phyloP scores from a whole-genome alignment of 2,888 invertebrate species.

The Tetropium fuscum region DNA sequence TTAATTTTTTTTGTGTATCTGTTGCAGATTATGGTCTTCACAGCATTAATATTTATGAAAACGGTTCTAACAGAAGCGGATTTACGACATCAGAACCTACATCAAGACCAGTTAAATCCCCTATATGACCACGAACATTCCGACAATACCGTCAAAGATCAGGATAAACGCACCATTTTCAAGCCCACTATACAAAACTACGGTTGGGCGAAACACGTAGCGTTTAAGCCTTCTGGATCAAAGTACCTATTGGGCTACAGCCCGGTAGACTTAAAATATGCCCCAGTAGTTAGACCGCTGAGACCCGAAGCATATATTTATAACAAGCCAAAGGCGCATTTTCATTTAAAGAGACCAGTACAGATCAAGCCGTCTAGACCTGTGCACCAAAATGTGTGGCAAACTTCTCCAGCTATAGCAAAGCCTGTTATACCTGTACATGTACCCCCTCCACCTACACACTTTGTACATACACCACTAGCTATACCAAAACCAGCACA shows the following conservation, averaged over 20 bases:
- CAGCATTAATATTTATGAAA: constrained; percentile 34
- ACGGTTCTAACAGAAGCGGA: constrained; percentile 45
- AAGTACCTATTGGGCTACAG: constrained; percentile 56
- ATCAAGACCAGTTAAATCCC: constrained; percentile 53
- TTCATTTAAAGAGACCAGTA: constrained; percentile 42
- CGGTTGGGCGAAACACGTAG: constrained; percentile 58
- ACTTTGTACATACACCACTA: constrained; percentile 19
- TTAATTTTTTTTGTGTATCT: constrained; percentile 7
- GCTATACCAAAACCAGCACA: constrained; percentile 31
- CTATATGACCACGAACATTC: constrained; percentile 50
- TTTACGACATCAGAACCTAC: constrained; percentile 45
- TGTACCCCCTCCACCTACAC: constrained; percentile 30
- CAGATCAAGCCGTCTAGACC: constrained; percentile 34
- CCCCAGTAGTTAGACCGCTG: constrained; percentile 54
- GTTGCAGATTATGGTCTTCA: constrained; percentile 41
- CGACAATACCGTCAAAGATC: constrained; percentile 48
- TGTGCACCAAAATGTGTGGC: constrained; percentile 28
- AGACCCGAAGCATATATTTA: constrained; percentile 47
- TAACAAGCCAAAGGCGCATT: constrained; percentile 45
- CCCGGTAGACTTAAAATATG: constrained; percentile 54
- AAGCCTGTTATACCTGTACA: constrained; percentile 41
- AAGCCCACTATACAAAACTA: constrained; percentile 43
- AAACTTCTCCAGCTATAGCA: constrained; percentile 21
- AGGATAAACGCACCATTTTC: constrained; percentile 60
- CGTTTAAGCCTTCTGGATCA: constrained; percentile 52